Percentiles rank a stretch among this genome's conserved stretches.
These are phyloP conservation scores for Calameuta pallipes DNA, from an alignment of 2,888 invertebrate genomes.

Conservation along the genomic window DNA sequence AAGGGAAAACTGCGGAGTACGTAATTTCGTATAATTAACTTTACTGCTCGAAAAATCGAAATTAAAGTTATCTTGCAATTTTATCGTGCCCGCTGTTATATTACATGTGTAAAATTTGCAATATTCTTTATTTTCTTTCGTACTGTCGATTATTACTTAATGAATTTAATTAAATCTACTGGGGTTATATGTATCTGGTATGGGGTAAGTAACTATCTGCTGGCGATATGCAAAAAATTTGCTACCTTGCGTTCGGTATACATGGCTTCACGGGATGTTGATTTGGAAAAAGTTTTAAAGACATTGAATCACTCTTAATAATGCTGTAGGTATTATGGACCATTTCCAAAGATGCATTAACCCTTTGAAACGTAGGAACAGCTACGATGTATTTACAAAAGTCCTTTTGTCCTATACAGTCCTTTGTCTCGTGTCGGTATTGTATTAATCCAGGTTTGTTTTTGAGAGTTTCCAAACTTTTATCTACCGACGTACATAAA, in stretches of 20 bases:
- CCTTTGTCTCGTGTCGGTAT: background rate
- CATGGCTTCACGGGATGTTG: background rate
- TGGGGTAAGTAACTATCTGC: background rate
- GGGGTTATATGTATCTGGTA: background rate
- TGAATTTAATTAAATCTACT: background rate
- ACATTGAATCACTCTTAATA: background rate
- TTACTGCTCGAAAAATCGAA: background rate
- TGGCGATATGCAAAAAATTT: background rate
- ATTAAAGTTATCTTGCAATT: background rate
- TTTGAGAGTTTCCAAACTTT: background rate
- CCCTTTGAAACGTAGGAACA: background rate
- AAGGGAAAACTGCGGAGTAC: background rate
- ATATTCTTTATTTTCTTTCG: background rate
- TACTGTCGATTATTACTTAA: background rate
- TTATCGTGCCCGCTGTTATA: background rate
- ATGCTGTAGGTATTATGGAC: background rate
- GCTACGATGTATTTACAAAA: background rate
- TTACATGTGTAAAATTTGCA: background rate
- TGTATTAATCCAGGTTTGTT: background rate
- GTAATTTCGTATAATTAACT: background rate
- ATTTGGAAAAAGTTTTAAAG: background rate
- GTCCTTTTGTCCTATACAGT: background rate
- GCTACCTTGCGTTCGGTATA: background rate
- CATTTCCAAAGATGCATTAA: background rate
- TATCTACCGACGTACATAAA: background rate